Conservation (phyloP, 2,797 vertebrate genomes). For the Triplophysa bombifrons region DNA sequence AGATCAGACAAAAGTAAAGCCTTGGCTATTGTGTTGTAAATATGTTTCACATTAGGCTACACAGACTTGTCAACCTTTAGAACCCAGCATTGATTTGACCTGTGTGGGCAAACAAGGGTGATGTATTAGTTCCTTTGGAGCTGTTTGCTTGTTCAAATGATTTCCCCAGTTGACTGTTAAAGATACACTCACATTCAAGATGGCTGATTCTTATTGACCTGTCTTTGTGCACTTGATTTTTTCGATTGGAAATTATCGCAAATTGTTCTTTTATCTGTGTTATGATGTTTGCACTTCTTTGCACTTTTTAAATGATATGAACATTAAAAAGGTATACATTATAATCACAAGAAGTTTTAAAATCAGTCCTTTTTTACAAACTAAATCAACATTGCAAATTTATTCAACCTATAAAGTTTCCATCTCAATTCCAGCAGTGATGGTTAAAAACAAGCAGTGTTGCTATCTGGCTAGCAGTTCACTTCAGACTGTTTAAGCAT, state of each 20-base stretch:
- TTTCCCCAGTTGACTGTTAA: conserved; percentile 68
- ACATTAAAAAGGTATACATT: not conserved
- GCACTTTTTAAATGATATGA: not conserved
- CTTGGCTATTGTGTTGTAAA: conserved; percentile 60
- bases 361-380: not conserved
- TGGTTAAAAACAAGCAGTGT: conserved; percentile 42
- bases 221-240: conserved; percentile 58
- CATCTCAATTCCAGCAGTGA: conserved; percentile 14
- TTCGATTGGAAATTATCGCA: not conserved
- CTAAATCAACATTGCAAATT: conserved; percentile 5
- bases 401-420: conserved; percentile 17
- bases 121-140: conserved; percentile 71
- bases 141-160: conserved; percentile 73
- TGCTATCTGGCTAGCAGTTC: conserved; percentile 41
- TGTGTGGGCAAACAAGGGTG: conserved; percentile 73
- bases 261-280: not conserved
- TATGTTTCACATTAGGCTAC: conserved; percentile 75
- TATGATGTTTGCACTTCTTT: not conserved
- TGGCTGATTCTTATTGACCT: conserved; percentile 63
- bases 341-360: not conserved
- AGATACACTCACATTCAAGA: conserved; percentile 57
- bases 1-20: conserved; percentile 65
- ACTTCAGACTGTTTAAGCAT: conserved; percentile 51
- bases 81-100: conserved; percentile 78
- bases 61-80: conserved; percentile 70